A percentile compares a stretch with the other conserved stretches of the same genome.
Evolutionary conservation across 2,113 vertebrate species (phyloP).

Genomic region (Synchiropus splendidus): DNA sequence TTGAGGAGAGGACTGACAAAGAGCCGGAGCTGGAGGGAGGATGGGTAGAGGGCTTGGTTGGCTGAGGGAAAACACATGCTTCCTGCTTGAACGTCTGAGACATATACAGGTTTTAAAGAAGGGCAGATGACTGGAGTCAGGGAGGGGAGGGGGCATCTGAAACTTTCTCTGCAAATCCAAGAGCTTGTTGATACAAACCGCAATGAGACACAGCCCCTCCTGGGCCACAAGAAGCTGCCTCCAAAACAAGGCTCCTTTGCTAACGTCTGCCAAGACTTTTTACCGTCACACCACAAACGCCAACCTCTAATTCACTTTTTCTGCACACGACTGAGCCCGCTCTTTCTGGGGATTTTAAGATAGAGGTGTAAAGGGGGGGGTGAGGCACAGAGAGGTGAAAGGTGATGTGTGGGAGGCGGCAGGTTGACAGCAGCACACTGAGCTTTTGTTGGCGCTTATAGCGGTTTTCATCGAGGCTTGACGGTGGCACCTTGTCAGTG

Average conservation of each 20-base stretch:
- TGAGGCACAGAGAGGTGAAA: constrained; percentile 19
- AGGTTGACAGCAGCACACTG: constrained; percentile 46
- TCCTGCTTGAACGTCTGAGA: constrained; percentile 24
- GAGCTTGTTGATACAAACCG: constrained; percentile 52
- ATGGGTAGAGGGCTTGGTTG: constrained; percentile 2
- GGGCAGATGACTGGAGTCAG: constrained; percentile 5
- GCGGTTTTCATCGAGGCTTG: constrained; percentile 22
- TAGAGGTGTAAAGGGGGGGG: constrained; percentile 24
- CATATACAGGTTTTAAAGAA: constrained; percentile 19
- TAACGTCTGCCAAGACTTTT: constrained; percentile 30
- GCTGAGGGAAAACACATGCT: constrained; percentile 19
- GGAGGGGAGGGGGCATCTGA: constrained; percentile 24
- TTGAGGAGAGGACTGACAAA: constrained; percentile 4
- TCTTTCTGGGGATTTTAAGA: constrained; percentile 7
- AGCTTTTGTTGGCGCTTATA: constrained; percentile 41
- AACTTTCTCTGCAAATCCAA: constrained; percentile 52
- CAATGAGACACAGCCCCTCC: constrained; percentile 26
- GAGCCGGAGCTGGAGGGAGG: constrained; percentile 1
- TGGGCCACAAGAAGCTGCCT: constrained; percentile 24
- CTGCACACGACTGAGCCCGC: constrained; percentile 3
- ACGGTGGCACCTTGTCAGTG: constrained; percentile 22
- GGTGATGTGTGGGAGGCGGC: constrained; percentile 39
- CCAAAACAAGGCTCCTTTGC: constrained; percentile 27
- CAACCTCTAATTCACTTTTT: constrained; percentile 15
- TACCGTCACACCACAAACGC: constrained; percentile 14